Evolutionary conservation across 2,888 invertebrate genomes (phyloP), one percentile per base, ranked within the genome.

Genomic region (Dioctria linearis): DNA sequence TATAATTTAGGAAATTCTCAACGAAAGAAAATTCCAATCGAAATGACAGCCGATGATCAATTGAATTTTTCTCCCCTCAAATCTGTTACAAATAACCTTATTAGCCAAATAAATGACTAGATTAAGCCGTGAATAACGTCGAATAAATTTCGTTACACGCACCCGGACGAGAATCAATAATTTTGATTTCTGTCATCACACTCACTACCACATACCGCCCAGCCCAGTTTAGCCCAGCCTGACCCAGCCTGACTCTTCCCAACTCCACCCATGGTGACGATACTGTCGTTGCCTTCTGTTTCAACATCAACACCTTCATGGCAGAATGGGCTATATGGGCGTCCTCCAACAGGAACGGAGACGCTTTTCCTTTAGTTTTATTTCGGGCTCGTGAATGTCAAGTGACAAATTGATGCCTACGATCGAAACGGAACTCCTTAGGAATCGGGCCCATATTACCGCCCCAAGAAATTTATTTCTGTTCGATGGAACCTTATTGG

Each of bases 151-250:
- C 49, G 76, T 63, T 61, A 76, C 49, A 25, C 25, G 25, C 25
- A 49, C 63, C 76, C 63, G 63, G 43, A 13, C 42, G 76, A 61
- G 76, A 76, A 76, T 76, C 76, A 76, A 76, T 76, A 76, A 76
- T 76, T 76, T 76, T 76, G 76, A 76, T 76, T 76, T 76, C 76
- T 76, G 76, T 76, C 76, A 76, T 76, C 76, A 76, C 76, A 75
- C 75, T 25, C 25, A 25, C 25, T 57, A 57, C 51, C 65, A 65
- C n/a, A 25, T 54, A 11, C 37, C 13, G 57, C 69, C 69, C 39
- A n/a, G 9, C 4, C n/a, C 46, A 46, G 43, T 37, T 69, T 25
- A 2, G 25, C 25, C 25, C 25, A 25, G 25, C 25, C 25, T 25
- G 25, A 25, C 25, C 25, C 25, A 2, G 25, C 25, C 25, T 2